Evolutionary conservation across 2,888 invertebrate genomes (phyloP), one percentile per base, ranked within the genome.

Genomic region (Euphydryas editha): DNA sequence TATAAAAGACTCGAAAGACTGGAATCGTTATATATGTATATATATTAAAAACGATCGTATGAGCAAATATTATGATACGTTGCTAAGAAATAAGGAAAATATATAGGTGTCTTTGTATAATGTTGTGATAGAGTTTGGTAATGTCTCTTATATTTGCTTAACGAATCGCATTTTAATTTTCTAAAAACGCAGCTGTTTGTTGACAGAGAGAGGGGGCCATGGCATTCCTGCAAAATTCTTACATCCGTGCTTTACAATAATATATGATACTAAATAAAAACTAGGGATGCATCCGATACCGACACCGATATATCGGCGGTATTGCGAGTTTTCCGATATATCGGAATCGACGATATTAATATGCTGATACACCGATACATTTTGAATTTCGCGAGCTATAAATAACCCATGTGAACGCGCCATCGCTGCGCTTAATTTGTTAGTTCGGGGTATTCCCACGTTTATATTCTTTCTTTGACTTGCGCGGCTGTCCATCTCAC

Each of bases 121-220:
- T n/a, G 15, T 24, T 30, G 15, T n/a, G 15, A 30, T n/a, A 4
- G 8, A 51, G n/a, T 21, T 24, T 0, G 13, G 30, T 7, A 30
- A 51, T 15, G 24, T 7, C 15, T 21, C 51, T 21, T 30, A 15
- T 68, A 62, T 63, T 66, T 59, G 51, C 56, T 69, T 57, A 15
- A 47, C 46, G 20, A 20, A 21, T 56, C 39, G 51, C 13, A 49
- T 55, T 64, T 59, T 59, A 72, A 68, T 67, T 71, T 70, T 73
- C 74, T 65, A 60, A 73, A 76, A 72, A 65, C 20, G 70, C 87
- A 86, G 87, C 86, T 86, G 83, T 73, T 66, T 72, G 86, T 86
- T 86, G 85, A 84, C 69, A 73, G 70, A 76, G 76, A 30, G 79
- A 81, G 85, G 86, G 86, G 87, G 85, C 85, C 86, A 86, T 78